A percentile compares a stretch with the other conserved stretches of the same genome.
Evolutionary conservation across 2,797 vertebrate species (phyloP).

Genomic region (Eupleurogrammus muticus): DNA sequence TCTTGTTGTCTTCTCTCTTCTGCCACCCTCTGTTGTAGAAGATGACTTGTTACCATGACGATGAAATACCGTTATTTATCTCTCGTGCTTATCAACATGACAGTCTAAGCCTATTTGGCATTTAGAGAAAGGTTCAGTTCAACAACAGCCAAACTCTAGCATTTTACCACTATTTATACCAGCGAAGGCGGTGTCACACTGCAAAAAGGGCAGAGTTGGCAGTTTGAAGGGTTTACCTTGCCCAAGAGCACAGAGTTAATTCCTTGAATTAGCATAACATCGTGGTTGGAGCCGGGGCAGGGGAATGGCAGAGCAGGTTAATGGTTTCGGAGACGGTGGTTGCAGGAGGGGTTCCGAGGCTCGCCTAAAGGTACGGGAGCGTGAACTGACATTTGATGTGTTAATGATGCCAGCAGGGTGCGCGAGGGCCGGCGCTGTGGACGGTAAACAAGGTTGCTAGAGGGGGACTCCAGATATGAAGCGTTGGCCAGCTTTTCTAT

Average conservation of each 20-base stretch:
- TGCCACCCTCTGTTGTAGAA: slow-evolving; percentile 32
- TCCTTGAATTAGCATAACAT: slow-evolving; percentile 59
- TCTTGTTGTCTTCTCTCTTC: not conserved
- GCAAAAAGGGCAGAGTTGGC: slow-evolving; percentile 34
- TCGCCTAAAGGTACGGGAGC: slow-evolving; percentile 61
- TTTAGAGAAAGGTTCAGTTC: slow-evolving; percentile 75
- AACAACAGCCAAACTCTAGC: slow-evolving; percentile 50
- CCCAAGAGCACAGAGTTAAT: slow-evolving; percentile 48
- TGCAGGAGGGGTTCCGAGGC: slow-evolving; percentile 48
- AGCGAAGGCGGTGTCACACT: slow-evolving; percentile 38
- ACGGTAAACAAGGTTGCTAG: slow-evolving; percentile 39
- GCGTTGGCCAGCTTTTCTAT: slow-evolving; percentile 46
- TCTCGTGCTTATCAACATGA: slow-evolving; percentile 66
- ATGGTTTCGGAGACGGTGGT: slow-evolving; percentile 59
- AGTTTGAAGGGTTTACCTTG: slow-evolving; percentile 55
- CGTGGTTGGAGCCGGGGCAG: slow-evolving; percentile 34
- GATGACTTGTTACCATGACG: slow-evolving; percentile 71
- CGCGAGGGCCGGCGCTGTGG: slow-evolving; percentile 25
- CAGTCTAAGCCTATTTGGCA: slow-evolving; percentile 69
- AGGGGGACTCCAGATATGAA: slow-evolving; percentile 52
- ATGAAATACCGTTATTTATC: slow-evolving; percentile 69
- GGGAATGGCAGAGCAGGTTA: slow-evolving; percentile 56
- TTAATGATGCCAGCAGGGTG: slow-evolving; percentile 67
- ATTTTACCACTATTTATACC: slow-evolving; percentile 59
- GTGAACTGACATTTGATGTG: slow-evolving; percentile 74